Percentiles rank a stretch among this genome's conserved stretches.
Evolutionary conservation across 2,113 vertebrate species (phyloP).

Genomic region (Helogale parvula): DNA sequence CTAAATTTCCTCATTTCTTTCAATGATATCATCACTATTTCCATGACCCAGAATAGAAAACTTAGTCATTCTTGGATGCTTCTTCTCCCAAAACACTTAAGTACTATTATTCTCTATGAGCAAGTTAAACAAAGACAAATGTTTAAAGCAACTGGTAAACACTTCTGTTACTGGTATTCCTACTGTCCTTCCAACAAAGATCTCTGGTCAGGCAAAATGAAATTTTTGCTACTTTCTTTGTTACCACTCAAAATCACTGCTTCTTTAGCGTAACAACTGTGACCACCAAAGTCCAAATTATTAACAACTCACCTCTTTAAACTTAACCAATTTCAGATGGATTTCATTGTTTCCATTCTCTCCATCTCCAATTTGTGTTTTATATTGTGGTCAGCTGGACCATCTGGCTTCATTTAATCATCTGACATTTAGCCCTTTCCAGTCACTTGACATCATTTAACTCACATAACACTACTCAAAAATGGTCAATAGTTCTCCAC

Average conservation of each 20-base stretch:
- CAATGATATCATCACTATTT: constrained; percentile 6
- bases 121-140: constrained; percentile 33
- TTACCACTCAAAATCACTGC: not conserved
- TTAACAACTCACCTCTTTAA: not conserved
- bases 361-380: not conserved
- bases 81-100: constrained; percentile 19
- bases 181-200: constrained; percentile 4
- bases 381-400: not conserved
- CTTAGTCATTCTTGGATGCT: not conserved
- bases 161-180: not conserved
- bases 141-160: not conserved
- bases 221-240: not conserved
- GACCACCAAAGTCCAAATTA: not conserved
- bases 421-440: not conserved
- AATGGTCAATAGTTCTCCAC: not conserved
- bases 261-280: not conserved
- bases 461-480: constrained; percentile 23
- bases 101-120: not conserved
- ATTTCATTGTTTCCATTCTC: not conserved
- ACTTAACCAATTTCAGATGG: not conserved
- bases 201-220: not conserved
- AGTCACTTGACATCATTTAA: constrained; percentile 19
- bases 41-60: not conserved
- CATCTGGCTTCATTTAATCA: not conserved
- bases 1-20: constrained; percentile 30